phyloP scores from a whole-genome alignment of 2,797 vertebrate genomes.

The Rhinophrynus dorsalis region DNA sequence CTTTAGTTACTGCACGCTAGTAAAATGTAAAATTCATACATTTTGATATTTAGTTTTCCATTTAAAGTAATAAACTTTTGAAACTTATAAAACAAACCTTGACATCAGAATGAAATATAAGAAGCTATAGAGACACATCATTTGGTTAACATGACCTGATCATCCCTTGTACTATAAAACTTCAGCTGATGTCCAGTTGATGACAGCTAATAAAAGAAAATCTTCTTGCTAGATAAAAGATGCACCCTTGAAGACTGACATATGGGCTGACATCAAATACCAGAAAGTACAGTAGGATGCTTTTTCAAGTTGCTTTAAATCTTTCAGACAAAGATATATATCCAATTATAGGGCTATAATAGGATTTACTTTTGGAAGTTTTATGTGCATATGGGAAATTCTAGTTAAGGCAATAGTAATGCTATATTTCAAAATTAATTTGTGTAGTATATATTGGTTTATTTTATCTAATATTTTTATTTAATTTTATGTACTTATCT shows the following conservation, averaged over 20 bases:
- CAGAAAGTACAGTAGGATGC: conserved; percentile 24
- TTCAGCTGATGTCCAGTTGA: conserved; percentile 44
- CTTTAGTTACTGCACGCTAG: not conserved
- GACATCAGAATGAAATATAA: conserved; percentile 49
- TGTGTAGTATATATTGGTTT: too few species aligned
- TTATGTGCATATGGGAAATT: not conserved
- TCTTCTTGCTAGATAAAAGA: conserved; percentile 40
- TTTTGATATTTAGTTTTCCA: conserved; percentile 18
- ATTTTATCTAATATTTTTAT: too few species aligned
- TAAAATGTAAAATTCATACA: conserved; percentile 12
- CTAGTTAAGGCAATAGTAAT: too few species aligned
- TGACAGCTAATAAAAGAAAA: conserved; percentile 50
- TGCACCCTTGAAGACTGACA: conserved; percentile 49
- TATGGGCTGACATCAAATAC: conserved; percentile 42
- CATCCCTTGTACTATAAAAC: conserved; percentile 49
- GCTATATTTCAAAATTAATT: too few species aligned
- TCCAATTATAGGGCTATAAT: conserved; percentile 26
- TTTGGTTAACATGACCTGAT: conserved; percentile 50
- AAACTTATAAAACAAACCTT: conserved; percentile 47
- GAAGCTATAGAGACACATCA: conserved; percentile 43
- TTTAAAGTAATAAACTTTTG: conserved; percentile 30
- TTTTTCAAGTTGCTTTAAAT: conserved; percentile 38
- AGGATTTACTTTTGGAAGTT: not conserved
- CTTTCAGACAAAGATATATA: conserved; percentile 25
- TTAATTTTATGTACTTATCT: too few species aligned